Evolutionary conservation across 2,113 vertebrate genomes (phyloP).

Genomic region (Corythoichthys intestinalis): DNA sequence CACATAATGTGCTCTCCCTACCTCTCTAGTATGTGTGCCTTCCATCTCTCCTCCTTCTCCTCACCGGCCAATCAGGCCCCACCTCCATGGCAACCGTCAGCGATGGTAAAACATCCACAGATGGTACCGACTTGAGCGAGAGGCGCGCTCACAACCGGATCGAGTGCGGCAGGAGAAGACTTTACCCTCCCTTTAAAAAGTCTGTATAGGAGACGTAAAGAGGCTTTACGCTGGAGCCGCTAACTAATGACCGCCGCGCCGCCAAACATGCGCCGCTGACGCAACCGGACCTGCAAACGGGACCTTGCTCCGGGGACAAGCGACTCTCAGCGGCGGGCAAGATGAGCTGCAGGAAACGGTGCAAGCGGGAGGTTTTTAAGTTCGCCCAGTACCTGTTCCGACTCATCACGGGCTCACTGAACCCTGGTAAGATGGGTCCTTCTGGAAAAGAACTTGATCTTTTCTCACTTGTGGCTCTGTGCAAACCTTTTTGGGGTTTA

Average conservation of each 20-base stretch:
- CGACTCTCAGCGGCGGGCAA: conserved; percentile 50
- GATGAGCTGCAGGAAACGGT: conserved; percentile 95
- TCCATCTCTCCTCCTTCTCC: conserved; percentile 37
- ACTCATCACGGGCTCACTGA: conserved; percentile 89
- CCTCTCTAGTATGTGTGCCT: conserved; percentile 27
- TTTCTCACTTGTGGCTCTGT: conserved; percentile 2
- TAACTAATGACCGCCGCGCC: conserved; percentile 34
- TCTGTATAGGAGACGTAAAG: not conserved
- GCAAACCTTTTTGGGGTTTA: not conserved
- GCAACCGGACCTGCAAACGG: conserved; percentile 3
- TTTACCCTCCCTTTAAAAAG: not conserved
- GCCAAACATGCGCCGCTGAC: not conserved
- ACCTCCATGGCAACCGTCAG: conserved; percentile 77
- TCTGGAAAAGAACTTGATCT: not conserved
- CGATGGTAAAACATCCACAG: conserved; percentile 76
- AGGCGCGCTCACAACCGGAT: conserved; percentile 62
- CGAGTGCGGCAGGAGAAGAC: conserved; percentile 48
- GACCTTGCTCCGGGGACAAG: conserved; percentile 13
- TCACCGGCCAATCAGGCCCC: conserved; percentile 70
- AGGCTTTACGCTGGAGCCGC: conserved; percentile 31
- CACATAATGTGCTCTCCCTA: conserved; percentile 37
- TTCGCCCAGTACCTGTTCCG: conserved; percentile 95
- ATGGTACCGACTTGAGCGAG: conserved; percentile 74
- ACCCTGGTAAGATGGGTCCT: conserved; percentile 81
- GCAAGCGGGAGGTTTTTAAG: conserved; percentile 94